Evolutionary conservation across 2,113 vertebrate genomes (phyloP), one percentile per base, ranked within the genome.

Genomic region (Chlamydotis undulata): DNA sequence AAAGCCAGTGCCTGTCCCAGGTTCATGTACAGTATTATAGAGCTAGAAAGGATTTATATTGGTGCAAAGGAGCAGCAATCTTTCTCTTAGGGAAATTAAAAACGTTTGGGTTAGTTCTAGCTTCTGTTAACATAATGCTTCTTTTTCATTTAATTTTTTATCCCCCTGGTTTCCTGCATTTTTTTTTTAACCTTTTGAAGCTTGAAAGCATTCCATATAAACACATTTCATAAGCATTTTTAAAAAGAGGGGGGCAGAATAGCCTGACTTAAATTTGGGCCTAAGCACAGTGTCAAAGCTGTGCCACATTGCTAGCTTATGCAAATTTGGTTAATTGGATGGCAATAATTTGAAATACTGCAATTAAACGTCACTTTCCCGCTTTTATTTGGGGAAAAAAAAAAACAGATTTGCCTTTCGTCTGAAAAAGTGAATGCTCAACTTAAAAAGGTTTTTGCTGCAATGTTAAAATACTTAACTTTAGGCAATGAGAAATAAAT

Each of bases 361-460:
- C 14, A 63, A 47, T 86, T 64, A 73, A 68, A 65, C 24, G 14
- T 65, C 7, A 1, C 75, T 92, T 85, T 69, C 33, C 33, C 3
- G 11, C 57, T 93, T 89, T 55, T 45, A 83, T 83, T 80, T 91
- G 63, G 53, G 47, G 61, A 60, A 86, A 79, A 87, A 61, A 69
- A 61, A 85, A 75, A 78, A 0, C 15, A 81, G 49, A 92, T 92
- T 83, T 92, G 43, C 84, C 89, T 96, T 94, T 69, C 86, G 87
- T 87, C 65, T 56, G 91, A 92, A 88, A 77, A 95, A 86, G 22
- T 14, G 50, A 74, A 57, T 28, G 47, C 59, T 71, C 47, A 73
- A 21, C 82, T 90, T 93, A 28, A 93, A 95, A 95, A 75, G 26
- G 23, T 77, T 95, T 95, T 92, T 80, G 14, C 79, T 92, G 71